Evolutionary conservation across 2,797 vertebrate species (phyloP).

Genomic region (Graptemys geographica): DNA sequence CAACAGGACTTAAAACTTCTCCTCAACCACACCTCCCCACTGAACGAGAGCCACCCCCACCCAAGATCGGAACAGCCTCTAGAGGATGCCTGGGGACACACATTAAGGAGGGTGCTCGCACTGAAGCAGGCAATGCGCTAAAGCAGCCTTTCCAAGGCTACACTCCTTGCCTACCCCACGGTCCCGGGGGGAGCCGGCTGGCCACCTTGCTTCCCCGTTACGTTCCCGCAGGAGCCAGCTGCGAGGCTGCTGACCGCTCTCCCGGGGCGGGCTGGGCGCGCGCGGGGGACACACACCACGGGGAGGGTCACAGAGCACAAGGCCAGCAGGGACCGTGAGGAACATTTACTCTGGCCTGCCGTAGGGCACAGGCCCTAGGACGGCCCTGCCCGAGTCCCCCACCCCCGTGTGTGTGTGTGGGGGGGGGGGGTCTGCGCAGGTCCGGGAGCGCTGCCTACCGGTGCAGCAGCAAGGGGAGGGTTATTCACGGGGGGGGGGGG

Average conservation of each 20-base stretch:
- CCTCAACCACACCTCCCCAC: background rate
- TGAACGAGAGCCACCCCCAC: background rate
- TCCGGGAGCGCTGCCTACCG: background rate
- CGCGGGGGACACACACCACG: fast-evolving
- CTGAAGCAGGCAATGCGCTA: too few relatives aligned
- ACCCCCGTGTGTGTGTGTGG: too few relatives aligned
- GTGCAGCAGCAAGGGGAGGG: background rate
- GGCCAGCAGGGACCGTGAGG: too few relatives aligned
- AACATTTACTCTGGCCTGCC: too few relatives aligned
- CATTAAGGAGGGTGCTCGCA: background rate
- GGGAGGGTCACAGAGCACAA: background rate
- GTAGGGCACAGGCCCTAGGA: background rate
- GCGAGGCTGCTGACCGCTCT: too few relatives aligned
- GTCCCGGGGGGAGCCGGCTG: background rate
- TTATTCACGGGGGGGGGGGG: too few relatives aligned
- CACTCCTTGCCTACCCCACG: background rate
- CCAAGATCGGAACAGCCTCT: too few relatives aligned
- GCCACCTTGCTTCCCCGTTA: background rate
- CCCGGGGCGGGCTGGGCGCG: background rate
- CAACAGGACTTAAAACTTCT: background rate
- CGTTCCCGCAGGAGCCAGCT: background rate
- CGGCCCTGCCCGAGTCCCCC: background rate
- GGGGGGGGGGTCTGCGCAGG: too few relatives aligned
- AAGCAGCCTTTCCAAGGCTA: too few relatives aligned
- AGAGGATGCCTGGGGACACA: background rate